Evolutionary conservation across 2,888 invertebrate species (phyloP), one percentile per base, ranked within the genome.

Genomic region (Lasiommata megera): DNA sequence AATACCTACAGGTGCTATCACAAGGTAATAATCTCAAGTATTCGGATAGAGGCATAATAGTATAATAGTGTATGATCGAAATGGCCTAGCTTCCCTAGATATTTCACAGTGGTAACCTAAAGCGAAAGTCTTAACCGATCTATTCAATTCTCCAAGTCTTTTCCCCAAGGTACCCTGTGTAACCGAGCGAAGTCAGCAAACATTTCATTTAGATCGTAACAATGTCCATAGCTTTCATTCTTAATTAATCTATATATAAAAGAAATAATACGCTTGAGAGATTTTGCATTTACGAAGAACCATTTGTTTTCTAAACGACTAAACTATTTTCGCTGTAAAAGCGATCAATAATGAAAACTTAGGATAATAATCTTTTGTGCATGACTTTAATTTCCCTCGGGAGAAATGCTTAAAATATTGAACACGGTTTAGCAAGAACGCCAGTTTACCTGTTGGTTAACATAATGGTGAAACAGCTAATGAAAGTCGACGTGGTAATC

Each of bases 341-440:
- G 31, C 29, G n/a, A 31, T 46, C 16, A 11, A 46, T 31, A 31
- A 29, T 46, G 14, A 16, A 31, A 46, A 46, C 6, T 28, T 28
- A 11, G 66, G 73, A 77, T 79, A 79, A 79, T 77, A 40, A 67
- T 67, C 76, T 72, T 73, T 70, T 77, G 76, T 77, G 78, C 71
- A 77, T 66, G 73, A 69, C 73, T 76, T 73, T 79, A 81, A 84
- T 84, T 85, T 83, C 78, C 79, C 80, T 68, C 64, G 74, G 74
- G 80, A 67, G 70, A 76, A 76, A 76, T 74, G 68, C 72, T 72
- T 79, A 77, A 80, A 82, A 82, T 80, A 83, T 84, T 83, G 76
- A 80, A 75, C 6, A 16, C 23, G 78, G 72, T 76, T 69, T 74
- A 76, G 70, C 64, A 56, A 74, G 76, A 77, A 74, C 79, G 76